Evolutionary conservation across 2,797 vertebrate species (phyloP).

Genomic region (Spinus olivaceus): DNA sequence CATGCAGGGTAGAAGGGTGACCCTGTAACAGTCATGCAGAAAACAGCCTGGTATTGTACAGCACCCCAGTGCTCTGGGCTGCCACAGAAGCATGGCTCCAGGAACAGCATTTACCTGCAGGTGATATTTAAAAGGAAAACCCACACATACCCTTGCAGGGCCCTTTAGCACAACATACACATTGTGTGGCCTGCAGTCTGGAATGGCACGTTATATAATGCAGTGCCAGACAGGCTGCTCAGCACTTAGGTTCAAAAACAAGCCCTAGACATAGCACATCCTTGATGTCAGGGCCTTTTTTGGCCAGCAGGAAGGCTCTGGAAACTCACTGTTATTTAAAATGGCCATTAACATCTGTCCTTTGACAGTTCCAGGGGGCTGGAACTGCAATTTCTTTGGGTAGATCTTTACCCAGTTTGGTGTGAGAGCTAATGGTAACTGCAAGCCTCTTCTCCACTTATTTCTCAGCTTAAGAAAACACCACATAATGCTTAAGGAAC

Average conservation of each 20-base stretch:
- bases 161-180: neutral
- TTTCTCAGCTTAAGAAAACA: neutral
- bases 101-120: neutral
- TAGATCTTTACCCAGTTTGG: neutral
- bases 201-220: neutral
- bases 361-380: neutral
- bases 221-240: slow-evolving; percentile 18
- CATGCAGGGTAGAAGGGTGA: neutral
- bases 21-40: neutral
- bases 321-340: neutral
- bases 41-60: neutral
- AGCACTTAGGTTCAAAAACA: neutral
- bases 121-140: slow-evolving; percentile 40
- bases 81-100: neutral
- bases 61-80: neutral
- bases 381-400: neutral
- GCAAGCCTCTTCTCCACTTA: neutral
- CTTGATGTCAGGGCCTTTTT: neutral
- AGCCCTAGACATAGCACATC: neutral
- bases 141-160: neutral
- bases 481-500: neutral
- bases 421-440: neutral
- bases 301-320: neutral
- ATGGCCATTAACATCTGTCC: neutral
- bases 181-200: slow-evolving; percentile 17